Percentiles rank a stretch among this genome's conserved stretches.
Conservation (phyloP, 2,888 invertebrate genomes). For the Meiosimyza platycephala region DNA sequence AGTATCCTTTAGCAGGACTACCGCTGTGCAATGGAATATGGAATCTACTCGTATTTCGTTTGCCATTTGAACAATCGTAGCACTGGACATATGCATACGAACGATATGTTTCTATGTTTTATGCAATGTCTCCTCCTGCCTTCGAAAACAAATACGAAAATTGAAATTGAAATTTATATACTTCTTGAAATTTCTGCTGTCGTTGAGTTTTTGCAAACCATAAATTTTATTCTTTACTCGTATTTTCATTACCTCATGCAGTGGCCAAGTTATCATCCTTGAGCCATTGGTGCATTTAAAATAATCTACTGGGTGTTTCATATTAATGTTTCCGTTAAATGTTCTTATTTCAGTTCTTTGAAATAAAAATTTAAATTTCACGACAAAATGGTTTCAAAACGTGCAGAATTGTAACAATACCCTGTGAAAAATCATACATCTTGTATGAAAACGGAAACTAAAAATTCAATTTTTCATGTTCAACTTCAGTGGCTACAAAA, state of each 20-base stretch:
- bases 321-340: too few species aligned
- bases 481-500: too few species aligned
- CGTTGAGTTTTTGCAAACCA: slow-evolving; percentile 14
- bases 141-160: slow-evolving; percentile 30
- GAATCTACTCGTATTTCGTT: background rate
- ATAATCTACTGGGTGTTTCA: too few species aligned
- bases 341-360: too few species aligned
- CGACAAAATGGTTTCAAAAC: too few species aligned
- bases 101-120: background rate
- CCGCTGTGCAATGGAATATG: background rate
- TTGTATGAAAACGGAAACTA: too few species aligned
- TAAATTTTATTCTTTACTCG: slow-evolving; percentile 18
- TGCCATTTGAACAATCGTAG: background rate
- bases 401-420: too few species aligned
- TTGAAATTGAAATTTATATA: slow-evolving; percentile 42
- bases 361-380: too few species aligned
- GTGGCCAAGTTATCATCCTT: slow-evolving; percentile 37
- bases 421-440: too few species aligned
- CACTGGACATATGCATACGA: slow-evolving; percentile 11
- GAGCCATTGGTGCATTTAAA: background rate
- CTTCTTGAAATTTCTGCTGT: slow-evolving; percentile 21
- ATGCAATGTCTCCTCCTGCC: slow-evolving; percentile 1
- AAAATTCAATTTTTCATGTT: too few species aligned
- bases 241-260: slow-evolving; percentile 29
- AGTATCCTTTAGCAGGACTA: slow-evolving; percentile 9